Evolutionary conservation across 2,113 vertebrate species (phyloP).

Genomic region (Strigops habroptila): DNA sequence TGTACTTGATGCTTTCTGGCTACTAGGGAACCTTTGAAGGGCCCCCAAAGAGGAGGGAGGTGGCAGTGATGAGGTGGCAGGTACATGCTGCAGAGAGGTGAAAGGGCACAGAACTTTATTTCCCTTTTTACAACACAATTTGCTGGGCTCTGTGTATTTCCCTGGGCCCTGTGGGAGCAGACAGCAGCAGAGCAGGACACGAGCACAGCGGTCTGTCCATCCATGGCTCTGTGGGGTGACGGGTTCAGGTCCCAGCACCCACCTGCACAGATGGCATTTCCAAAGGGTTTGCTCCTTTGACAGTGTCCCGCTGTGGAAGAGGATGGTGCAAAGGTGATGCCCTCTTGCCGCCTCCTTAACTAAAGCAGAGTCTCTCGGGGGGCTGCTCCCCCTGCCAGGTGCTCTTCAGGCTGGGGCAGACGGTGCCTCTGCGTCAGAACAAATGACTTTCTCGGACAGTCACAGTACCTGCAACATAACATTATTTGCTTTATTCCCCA

Average conservation of each 20-base stretch:
- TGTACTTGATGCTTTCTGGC: background rate
- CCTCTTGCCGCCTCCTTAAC: background rate
- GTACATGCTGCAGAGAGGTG: background rate
- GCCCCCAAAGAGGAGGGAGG: background rate
- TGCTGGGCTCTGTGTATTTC: background rate
- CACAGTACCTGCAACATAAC: rapidly evolving
- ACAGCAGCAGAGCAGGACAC: rapidly evolving
- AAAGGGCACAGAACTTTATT: background rate
- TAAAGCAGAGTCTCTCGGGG: background rate
- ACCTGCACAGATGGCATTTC: rapidly evolving
- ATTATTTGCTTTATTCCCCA: background rate
- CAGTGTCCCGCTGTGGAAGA: rapidly evolving
- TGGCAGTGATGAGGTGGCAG: background rate
- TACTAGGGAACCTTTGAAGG: background rate
- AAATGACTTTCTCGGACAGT: rapidly evolving
- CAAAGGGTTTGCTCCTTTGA: background rate
- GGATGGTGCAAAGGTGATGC: rapidly evolving
- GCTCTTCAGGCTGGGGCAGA: background rate
- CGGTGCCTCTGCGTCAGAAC: background rate
- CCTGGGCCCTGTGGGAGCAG: background rate
- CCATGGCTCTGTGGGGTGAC: rapidly evolving
- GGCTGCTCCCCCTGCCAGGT: background rate
- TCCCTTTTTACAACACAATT: background rate
- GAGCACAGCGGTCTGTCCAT: rapidly evolving
- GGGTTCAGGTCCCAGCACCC: background rate